phyloP scores from a whole-genome alignment of 1,140 invertebrate species.

The Chironomus striatipennis region DNA sequence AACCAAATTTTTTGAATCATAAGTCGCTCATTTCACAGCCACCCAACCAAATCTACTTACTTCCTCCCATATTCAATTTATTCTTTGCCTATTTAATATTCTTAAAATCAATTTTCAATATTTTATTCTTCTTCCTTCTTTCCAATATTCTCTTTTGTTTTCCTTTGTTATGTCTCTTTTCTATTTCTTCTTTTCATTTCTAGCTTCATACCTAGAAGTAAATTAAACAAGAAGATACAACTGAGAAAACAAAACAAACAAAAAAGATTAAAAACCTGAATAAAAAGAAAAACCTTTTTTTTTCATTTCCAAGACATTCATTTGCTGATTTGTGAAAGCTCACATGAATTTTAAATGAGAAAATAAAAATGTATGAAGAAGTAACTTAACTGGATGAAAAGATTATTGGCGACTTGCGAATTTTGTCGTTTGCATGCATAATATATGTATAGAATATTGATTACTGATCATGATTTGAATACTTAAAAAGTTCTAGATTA shows the following conservation, averaged over 20 bases:
- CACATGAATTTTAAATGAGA: slow-evolving; percentile 3
- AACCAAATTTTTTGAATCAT: too few species aligned
- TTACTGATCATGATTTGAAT: neutral
- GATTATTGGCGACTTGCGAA: neutral
- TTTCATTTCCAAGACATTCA: neutral
- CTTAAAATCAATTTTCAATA: neutral
- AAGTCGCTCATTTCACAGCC: too few species aligned
- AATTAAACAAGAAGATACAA: neutral
- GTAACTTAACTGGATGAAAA: too few species aligned
- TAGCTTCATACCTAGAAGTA: too few species aligned
- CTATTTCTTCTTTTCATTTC: too few species aligned
- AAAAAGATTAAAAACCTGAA: neutral
- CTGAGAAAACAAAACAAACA: neutral
- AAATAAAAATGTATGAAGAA: too few species aligned
- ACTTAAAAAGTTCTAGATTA: neutral
- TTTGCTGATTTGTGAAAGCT: slow-evolving; percentile 1
- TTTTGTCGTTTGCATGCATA: neutral
- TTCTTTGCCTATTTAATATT: slow-evolving; percentile 9
- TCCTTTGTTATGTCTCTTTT: neutral
- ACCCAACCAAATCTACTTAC: neutral
- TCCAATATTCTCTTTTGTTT: neutral
- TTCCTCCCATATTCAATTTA: neutral
- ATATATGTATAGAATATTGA: neutral
- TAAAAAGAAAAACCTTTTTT: too few species aligned
- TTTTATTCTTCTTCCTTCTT: neutral